Conservation (phyloP, 1,140 invertebrate genomes). For the Drosophila leontia region DNA sequence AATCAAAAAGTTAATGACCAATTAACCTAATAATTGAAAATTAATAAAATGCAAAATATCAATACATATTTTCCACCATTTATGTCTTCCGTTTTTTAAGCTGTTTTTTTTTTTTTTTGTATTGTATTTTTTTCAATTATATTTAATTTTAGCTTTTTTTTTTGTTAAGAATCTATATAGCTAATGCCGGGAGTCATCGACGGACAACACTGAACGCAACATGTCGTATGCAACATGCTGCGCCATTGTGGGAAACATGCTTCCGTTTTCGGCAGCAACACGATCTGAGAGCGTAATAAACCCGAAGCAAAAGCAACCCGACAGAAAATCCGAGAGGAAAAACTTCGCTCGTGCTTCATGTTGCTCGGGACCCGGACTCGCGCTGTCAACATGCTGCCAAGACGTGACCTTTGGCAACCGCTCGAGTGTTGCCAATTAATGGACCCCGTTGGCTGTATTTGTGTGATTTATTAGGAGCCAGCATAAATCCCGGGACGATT, state of each 20-base stretch:
- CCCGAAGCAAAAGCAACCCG: background rate
- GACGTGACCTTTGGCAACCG: conserved; percentile 77
- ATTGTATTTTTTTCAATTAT: background rate
- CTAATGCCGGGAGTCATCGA: background rate
- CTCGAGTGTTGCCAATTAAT: conserved; percentile 75
- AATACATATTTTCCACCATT: no score
- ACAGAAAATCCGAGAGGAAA: background rate
- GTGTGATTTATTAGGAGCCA: conserved; percentile 67
- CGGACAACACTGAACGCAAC: background rate
- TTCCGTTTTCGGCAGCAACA: background rate
- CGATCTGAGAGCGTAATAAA: background rate
- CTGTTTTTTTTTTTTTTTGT: background rate
- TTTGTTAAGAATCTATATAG: background rate
- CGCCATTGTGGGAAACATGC: background rate
- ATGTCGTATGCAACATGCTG: conserved; percentile 1
- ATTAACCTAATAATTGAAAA: no score
- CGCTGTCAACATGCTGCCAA: conserved; percentile 42
- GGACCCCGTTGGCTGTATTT: conserved; percentile 31
- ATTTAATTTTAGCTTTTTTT: background rate
- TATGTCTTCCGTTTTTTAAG: no score
- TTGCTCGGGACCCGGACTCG: conserved; percentile 7
- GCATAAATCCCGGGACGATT: conserved; percentile 66
- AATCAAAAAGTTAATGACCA: no score
- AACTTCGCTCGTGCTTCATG: conserved; percentile 11
- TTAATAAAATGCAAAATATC: no score